Percentiles rank a stretch among this genome's conserved stretches.
Conservation (phyloP, 2,888 invertebrate genomes). For the Archaeoteleia sp. region DNA sequence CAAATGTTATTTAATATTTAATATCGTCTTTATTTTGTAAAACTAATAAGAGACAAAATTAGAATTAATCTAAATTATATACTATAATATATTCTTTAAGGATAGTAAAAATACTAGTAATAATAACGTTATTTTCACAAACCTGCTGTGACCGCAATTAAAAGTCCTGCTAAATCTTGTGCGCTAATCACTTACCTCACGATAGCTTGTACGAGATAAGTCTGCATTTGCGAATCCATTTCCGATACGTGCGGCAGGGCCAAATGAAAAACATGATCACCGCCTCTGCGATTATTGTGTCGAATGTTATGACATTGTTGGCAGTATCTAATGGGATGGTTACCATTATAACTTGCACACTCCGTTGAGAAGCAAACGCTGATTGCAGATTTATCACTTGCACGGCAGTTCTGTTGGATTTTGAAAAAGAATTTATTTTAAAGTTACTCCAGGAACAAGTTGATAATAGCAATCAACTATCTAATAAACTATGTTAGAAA, state of each 20-base stretch:
- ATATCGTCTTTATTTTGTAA: too few relatives aligned
- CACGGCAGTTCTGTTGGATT: constrained; percentile 87
- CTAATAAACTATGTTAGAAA: too few relatives aligned
- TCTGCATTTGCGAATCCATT: constrained; percentile 93
- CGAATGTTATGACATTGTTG: constrained; percentile 91
- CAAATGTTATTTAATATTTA: too few relatives aligned
- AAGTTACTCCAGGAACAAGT: too few relatives aligned
- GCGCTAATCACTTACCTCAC: constrained; percentile 81
- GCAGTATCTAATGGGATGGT: constrained; percentile 96
- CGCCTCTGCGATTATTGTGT: constrained; percentile 90
- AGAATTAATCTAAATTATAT: too few relatives aligned
- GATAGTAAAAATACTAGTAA: too few relatives aligned
- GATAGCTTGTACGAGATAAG: constrained; percentile 95
- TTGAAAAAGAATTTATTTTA: neutral
- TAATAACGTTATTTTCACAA: constrained; percentile 17
- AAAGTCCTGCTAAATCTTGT: constrained; percentile 12
- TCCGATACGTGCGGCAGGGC: constrained; percentile 91
- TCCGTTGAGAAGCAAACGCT: constrained; percentile 98
- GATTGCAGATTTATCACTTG: constrained; percentile 92
- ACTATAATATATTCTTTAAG: too few relatives aligned
- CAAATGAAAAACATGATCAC: constrained; percentile 93
- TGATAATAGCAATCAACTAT: too few relatives aligned
- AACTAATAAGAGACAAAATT: too few relatives aligned
- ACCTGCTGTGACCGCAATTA: constrained; percentile 21
- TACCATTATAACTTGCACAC: constrained; percentile 96